Evolutionary conservation across 2,888 invertebrate genomes (phyloP).

Genomic region (Linhomoeus sp.): DNA sequence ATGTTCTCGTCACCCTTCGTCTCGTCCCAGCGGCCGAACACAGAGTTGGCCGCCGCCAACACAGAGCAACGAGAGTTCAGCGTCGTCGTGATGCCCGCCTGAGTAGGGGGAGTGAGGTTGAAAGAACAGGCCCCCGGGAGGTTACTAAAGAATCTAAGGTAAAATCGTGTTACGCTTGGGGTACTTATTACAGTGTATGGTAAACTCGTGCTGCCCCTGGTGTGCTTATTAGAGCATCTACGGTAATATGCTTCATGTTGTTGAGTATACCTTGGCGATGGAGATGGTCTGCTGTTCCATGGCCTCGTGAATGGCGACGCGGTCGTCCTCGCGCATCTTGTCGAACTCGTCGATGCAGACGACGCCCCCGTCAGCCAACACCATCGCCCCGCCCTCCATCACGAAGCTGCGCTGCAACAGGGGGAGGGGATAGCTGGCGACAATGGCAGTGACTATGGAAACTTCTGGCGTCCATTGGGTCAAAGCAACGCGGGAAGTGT

Average conservation of each 20-base stretch:
- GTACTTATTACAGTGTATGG: no score
- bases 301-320: conserved; percentile 97
- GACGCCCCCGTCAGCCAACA: conserved; percentile 91
- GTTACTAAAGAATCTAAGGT: no score
- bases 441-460: not conserved
- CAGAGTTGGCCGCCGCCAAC: conserved; percentile 94
- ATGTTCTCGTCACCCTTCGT: conserved; percentile 81
- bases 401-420: conserved; percentile 52
- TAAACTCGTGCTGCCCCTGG: no score
- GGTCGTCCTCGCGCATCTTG: conserved; percentile 96
- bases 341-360: conserved; percentile 99
- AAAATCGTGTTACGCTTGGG: no score
- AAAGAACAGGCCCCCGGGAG: no score
- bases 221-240: not conserved
- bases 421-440: no score
- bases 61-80: conserved; percentile 94
- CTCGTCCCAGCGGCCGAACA: conserved; percentile 97
- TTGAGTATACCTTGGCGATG: conserved; percentile 84
- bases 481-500: conserved; percentile 15
- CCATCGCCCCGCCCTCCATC: conserved; percentile 99
- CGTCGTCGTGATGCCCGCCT: conserved; percentile 93
- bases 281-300: conserved; percentile 99
- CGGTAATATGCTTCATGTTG: not conserved
- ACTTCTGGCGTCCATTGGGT: conserved; percentile 19
- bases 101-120: no score